Conservation (phyloP, 53 echinoderm and acorn worm species). For the Holothuria scabra region DNA sequence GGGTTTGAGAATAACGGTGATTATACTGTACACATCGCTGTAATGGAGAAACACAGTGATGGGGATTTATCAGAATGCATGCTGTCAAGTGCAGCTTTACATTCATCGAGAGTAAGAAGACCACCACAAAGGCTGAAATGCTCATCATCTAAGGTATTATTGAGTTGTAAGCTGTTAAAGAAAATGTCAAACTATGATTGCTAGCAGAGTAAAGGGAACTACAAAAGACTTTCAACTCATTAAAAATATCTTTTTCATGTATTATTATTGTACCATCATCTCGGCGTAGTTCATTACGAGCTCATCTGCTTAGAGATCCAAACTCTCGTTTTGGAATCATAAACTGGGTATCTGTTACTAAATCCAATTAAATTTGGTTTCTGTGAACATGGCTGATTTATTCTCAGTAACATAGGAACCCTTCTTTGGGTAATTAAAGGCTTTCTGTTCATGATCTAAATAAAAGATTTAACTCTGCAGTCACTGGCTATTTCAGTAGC, state of each 20-base stretch:
- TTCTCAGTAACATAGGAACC: too few species aligned
- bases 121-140: conserved; percentile 4
- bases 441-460: too few species aligned
- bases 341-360: too few species aligned
- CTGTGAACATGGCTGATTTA: too few species aligned
- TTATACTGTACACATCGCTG: background rate
- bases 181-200: background rate
- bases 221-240: background rate
- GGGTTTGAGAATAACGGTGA: conserved; percentile 18
- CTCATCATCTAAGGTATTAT: conserved; percentile 8
- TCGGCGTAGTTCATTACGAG: too few species aligned
- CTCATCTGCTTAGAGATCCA: too few species aligned
- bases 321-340: too few species aligned
- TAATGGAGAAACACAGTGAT: background rate
- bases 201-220: background rate
- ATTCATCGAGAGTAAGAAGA: conserved; percentile 15
- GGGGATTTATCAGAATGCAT: conserved; percentile 21
- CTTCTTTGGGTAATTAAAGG: too few species aligned
- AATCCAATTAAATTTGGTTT: too few species aligned
- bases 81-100: conserved; percentile 5
- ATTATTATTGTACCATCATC: background rate
- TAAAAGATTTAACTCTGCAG: too few species aligned
- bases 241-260: background rate
- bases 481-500: too few species aligned
- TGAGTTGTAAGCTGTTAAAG: conserved; percentile 2